Evolutionary conservation across 2,797 vertebrate species (phyloP).

Genomic region (Rhabdophis nuchalis): DNA sequence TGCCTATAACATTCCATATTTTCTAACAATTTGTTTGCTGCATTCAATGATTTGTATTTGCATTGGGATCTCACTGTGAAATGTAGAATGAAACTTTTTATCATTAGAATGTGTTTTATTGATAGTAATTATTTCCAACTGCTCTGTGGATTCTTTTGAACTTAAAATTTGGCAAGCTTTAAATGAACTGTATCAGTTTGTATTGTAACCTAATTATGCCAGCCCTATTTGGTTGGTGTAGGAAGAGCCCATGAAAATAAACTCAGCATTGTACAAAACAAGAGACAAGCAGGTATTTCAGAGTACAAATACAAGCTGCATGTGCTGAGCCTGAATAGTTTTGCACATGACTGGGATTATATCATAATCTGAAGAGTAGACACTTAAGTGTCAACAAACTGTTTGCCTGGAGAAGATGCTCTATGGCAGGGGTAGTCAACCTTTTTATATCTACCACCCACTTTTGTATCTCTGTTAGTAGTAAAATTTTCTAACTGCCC

Average conservation of each 20-base stretch:
- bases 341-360: background rate
- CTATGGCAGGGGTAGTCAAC: too few species aligned
- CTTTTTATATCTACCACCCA: too few species aligned
- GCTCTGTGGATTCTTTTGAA: background rate
- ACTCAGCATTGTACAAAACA: background rate
- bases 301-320: background rate
- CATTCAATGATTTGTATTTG: background rate
- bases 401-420: background rate
- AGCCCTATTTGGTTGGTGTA: background rate
- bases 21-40: background rate
- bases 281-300: background rate
- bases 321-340: background rate
- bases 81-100: background rate
- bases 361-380: background rate
- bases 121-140: background rate
- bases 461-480: too few species aligned
- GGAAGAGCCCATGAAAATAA: background rate
- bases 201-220: background rate
- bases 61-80: background rate
- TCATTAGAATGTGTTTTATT: background rate
- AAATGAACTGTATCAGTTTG: background rate
- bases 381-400: background rate
- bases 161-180: background rate
- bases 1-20: background rate
- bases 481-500: too few species aligned